Percentiles rank a stretch among this genome's conserved stretches.
These are phyloP conservation scores for Sceliomorpha sp. DNA, from an alignment of 2,888 invertebrate genomes.

Conservation along the genomic window DNA sequence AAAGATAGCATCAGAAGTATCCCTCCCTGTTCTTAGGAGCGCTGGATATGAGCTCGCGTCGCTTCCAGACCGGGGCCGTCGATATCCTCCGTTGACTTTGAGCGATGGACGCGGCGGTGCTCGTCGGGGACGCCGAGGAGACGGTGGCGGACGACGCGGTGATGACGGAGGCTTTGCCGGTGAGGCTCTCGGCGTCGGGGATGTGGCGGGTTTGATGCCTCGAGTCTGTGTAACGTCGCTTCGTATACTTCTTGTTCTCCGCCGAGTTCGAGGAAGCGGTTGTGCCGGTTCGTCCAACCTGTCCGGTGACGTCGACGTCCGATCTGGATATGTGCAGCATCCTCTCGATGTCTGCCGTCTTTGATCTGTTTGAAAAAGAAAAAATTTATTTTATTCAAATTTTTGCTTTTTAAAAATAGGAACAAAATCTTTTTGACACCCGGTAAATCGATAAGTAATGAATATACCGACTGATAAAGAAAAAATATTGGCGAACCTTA, in stretches of 20 bases:
- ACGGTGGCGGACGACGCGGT: conserved; percentile 61
- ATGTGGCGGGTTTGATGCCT: conserved; percentile 83
- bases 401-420: too few species aligned
- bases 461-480: too few species aligned
- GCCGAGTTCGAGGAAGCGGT: conserved; percentile 68
- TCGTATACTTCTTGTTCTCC: conserved; percentile 84
- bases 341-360: conserved; percentile 86
- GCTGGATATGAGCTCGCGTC: conserved; percentile 90
- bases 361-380: conserved; percentile 80
- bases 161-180: conserved; percentile 63
- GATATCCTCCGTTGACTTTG: conserved; percentile 59
- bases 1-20: conserved; percentile 62
- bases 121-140: conserved; percentile 63
- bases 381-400: not conserved
- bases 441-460: too few species aligned
- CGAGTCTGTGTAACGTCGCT: conserved; percentile 83
- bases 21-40: conserved; percentile 82
- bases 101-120: conserved; percentile 58
- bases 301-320: conserved; percentile 68
- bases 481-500: too few species aligned
- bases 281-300: too few species aligned
- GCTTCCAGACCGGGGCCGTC: conserved; percentile 85
- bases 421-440: too few species aligned
- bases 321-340: conserved; percentile 81
- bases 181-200: conserved; percentile 82